A percentile compares a stretch with the other conserved stretches of the same genome.
Conservation (phyloP, 2,888 invertebrate genomes). For the Epinotia nisella region DNA sequence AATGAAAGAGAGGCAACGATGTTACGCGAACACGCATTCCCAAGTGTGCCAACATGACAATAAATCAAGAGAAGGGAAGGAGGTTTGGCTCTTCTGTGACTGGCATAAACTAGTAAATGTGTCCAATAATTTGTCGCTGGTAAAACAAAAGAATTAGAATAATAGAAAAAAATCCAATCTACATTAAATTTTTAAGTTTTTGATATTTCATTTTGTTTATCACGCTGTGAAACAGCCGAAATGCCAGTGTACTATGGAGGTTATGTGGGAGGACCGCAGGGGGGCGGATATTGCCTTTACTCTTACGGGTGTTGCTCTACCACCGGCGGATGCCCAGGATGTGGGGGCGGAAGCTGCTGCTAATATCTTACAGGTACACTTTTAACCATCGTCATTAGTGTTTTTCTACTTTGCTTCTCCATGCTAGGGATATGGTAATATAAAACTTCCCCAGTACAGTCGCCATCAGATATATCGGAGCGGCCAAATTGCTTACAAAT, state of each 20-base stretch:
- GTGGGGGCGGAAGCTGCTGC: slow-evolving; percentile 19
- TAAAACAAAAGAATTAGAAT: neutral
- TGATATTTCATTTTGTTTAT: neutral
- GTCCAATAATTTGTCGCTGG: neutral
- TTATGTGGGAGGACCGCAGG: slow-evolving; percentile 29
- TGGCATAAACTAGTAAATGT: neutral
- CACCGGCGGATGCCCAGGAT: slow-evolving; percentile 21
- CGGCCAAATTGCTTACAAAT: no score
- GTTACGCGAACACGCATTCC: no score
- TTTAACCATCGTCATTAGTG: neutral
- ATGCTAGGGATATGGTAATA: no score
- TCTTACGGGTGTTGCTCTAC: slow-evolving; percentile 23
- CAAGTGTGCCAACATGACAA: no score
- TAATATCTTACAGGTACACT: neutral
- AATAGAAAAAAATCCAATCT: neutral
- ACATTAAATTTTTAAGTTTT: neutral
- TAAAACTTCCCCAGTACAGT: no score
- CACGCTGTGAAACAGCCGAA: neutral
- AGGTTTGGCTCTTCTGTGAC: neutral
- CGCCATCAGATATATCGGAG: no score
- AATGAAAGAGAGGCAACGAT: no score
- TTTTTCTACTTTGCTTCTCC: neutral
- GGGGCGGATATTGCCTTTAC: slow-evolving; percentile 31
- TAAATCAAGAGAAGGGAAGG: no score
- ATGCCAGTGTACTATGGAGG: slow-evolving; percentile 35